phyloP scores from a whole-genome alignment of 2,113 vertebrate genomes.

The Laterallus jamaicensis region DNA sequence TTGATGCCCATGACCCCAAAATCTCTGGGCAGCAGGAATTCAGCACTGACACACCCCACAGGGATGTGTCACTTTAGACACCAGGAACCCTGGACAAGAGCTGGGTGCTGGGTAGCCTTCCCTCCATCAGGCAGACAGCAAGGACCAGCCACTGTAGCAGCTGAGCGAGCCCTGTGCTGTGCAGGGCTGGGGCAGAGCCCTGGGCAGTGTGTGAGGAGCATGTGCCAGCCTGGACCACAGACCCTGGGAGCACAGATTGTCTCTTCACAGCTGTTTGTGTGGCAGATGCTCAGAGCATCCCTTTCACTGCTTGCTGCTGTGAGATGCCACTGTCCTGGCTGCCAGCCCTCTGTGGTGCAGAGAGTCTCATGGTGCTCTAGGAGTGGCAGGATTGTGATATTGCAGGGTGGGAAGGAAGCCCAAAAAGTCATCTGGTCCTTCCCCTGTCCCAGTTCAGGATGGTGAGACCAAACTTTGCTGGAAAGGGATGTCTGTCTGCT shows the following conservation, averaged over 20 bases:
- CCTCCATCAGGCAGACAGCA: not conserved
- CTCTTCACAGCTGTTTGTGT: not conserved
- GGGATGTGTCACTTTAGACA: not conserved
- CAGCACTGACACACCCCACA: not conserved
- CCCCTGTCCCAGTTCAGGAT: not conserved
- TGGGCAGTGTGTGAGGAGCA: rapidly evolving
- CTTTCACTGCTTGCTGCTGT: not conserved
- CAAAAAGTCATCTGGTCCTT: not conserved
- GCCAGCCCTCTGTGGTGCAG: not conserved
- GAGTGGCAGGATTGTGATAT: not conserved
- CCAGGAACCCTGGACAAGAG: not conserved
- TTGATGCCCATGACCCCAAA: rapidly evolving
- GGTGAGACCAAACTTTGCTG: not conserved
- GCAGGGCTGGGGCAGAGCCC: not conserved
- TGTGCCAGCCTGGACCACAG: rapidly evolving
- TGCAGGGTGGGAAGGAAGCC: not conserved
- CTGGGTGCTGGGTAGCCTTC: not conserved
- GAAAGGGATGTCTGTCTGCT: not conserved
- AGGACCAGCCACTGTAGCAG: rapidly evolving
- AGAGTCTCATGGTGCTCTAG: not conserved
- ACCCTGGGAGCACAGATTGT: not conserved
- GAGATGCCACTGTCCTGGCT: not conserved
- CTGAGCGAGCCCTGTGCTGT: not conserved
- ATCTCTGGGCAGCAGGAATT: not conserved
- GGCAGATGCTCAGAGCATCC: not conserved